Percentiles rank a stretch among this genome's conserved stretches.
Conservation (phyloP, 2,797 vertebrate species). For the Rhinogobio ventralis region DNA sequence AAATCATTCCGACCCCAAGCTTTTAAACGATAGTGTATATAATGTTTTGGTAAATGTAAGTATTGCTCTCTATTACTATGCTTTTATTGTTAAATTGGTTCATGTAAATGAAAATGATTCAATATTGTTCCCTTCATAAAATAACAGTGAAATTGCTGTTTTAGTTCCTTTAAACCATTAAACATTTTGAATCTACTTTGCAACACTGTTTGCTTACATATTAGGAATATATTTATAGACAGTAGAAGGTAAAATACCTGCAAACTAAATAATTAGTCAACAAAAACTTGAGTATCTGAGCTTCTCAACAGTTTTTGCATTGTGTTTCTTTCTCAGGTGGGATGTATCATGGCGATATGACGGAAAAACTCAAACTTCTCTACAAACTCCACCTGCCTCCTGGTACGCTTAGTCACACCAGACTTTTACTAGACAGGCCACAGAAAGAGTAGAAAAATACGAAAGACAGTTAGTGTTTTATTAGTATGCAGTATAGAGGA, state of each 20-base stretch:
- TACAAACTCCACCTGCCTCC: slow-evolving; percentile 96
- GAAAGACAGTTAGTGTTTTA: not conserved
- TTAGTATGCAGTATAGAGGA: not conserved
- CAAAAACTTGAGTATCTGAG: not conserved
- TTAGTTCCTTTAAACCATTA: not conserved
- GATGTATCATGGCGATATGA: slow-evolving; percentile 97
- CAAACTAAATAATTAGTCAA: not conserved
- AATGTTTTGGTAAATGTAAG: too few relatives aligned
- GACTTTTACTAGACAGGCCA: not conserved
- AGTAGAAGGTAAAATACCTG: not conserved
- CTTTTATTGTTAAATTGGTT: not conserved
- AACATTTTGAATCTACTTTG: not conserved
- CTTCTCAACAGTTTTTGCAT: not conserved
- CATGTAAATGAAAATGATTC: not conserved
- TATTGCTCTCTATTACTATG: not conserved
- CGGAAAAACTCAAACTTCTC: slow-evolving; percentile 92
- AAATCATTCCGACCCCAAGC: too few relatives aligned
- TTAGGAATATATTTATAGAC: not conserved
- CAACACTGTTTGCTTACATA: not conserved
- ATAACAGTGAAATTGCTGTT: not conserved
- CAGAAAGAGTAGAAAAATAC: not conserved
- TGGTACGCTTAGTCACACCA: slow-evolving; percentile 71
- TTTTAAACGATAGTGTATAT: too few relatives aligned
- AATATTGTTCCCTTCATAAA: not conserved
- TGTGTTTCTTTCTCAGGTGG: slow-evolving; percentile 78